Base-by-base conservation (phyloP, 2,888 invertebrate genomes). In the Subacronicta megacephala region DNA sequence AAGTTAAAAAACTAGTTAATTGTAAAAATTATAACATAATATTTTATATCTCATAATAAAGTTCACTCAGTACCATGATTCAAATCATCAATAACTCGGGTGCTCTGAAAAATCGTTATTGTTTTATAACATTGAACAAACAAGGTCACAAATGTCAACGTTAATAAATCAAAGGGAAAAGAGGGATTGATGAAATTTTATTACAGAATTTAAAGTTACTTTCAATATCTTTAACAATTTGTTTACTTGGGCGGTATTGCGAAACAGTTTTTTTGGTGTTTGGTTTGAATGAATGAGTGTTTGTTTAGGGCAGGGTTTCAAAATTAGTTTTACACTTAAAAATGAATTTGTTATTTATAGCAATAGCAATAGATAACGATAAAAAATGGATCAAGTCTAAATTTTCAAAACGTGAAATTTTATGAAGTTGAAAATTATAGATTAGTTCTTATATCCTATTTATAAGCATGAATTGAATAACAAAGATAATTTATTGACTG, bases 161-260 rank as follows among this genome's bases (percentile, higher is more conserved):
- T 52, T 81, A 82, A 88, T 88, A 87, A 87, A 89, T 88, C 87
- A 87, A 79, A 83, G 62, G 41, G 52, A 62, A 72, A 69, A 45
- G 62, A 67, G 67, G 56, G 62, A 66, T 66, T 73, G 76, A 80
- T 81, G 80, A 77, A 83, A 86, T 83, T 83, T 83, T 81, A 84
- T 82, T 80, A 81, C 62, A 46, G 62, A 51, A 73, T 77, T 81
- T 80, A 77, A 79, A 81, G 68, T 77, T 72, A 75, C 77, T 83
- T 83, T 78, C 76, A 80, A 84, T 82, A 82, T 83, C 81, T 81
- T 74, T 76, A 77, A 80, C 78, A 83, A 84, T 73, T 87, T 88
- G 85, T 87, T 87, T 86, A 80, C 78, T 75, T 62, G 49, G 61
- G 56, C 56, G 62, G 70, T 73, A 75, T 77, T 75, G 62, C 41